Evolutionary conservation across 2,113 vertebrate species (phyloP), one percentile per base, ranked within the genome.

Genomic region (Eira barbara): DNA sequence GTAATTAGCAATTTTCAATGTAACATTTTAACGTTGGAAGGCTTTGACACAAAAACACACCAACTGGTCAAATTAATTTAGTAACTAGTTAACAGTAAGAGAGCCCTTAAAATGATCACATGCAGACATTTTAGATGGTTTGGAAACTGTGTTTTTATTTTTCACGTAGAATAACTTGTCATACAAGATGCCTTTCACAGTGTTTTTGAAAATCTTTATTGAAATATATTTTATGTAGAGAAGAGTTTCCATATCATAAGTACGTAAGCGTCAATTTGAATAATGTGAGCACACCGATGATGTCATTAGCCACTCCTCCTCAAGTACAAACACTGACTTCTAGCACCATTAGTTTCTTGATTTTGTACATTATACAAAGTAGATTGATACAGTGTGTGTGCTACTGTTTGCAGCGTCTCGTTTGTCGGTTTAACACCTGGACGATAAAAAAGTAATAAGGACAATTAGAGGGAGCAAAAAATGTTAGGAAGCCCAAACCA

Each of bases 381-480:
- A 57, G 18, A 29, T 23, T 1, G 25, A 23, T 18, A 10, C 3
- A 12, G 3, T 7, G 27, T 21, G 15, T 2, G 2, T 2, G 6
- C 17, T 34, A 2, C 6, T 27, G 63, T 4, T 20, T 13, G 67
- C 9, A 23, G 18, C 49, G 49, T 61, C 27, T 45, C 57, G 27
- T 17, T 1, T 1, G 47, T 13, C 59, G 11, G 67, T 81, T 92
- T 85, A 31, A 17, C 17, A 67, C 49, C 25, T 13, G 23, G 18
- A 65, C 21, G 8, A 14, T 4, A 57, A 15, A 34, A 57, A 15
- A 47, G 47, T 23, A 55, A 49, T 59, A 89, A 39, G 69, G 55
- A 59, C 39, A 63, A 6, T 36, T 39, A 36, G 47, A 69, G 59
- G 59, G 59, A 27, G 36, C 12, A 15, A 13, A 76, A 6, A 18